Evolutionary conservation across 1,140 invertebrate genomes (phyloP).

Genomic region (Drosophila littoralis): DNA sequence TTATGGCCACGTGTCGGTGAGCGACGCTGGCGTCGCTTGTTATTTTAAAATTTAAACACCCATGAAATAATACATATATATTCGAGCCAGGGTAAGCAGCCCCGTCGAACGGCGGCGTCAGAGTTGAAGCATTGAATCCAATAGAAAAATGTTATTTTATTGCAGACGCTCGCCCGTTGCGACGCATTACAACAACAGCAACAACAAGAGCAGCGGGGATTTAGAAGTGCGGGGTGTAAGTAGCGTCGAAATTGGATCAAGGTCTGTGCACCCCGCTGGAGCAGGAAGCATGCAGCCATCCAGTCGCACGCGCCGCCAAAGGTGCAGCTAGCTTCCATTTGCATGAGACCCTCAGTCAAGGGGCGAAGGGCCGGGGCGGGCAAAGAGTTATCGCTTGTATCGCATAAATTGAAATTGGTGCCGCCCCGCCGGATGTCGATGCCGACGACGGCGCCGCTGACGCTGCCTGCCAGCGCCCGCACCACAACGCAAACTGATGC

Average conservation of each 20-base stretch:
- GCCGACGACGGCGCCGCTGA: background rate
- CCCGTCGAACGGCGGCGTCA: slow-evolving; percentile 18
- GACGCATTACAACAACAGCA: slow-evolving; percentile 30
- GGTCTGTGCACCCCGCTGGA: slow-evolving; percentile 34
- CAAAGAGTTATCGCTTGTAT: slow-evolving; percentile 67
- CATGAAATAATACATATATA: slow-evolving; percentile 82
- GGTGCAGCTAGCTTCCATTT: slow-evolving; percentile 50
- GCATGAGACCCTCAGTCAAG: slow-evolving; percentile 31
- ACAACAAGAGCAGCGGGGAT: slow-evolving; percentile 19
- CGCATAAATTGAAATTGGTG: slow-evolving; percentile 70
- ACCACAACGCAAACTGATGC: slow-evolving; percentile 20
- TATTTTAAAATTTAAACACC: slow-evolving; percentile 83
- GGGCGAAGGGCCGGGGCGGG: background rate
- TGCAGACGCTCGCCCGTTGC: slow-evolving; percentile 60
- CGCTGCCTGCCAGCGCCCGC: background rate
- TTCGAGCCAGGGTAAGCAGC: background rate
- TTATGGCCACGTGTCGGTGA: slow-evolving; percentile 68
- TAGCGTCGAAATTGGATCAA: slow-evolving; percentile 74
- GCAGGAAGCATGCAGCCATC: slow-evolving; percentile 18
- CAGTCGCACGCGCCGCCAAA: slow-evolving; percentile 20
- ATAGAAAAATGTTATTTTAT: slow-evolving; percentile 81
- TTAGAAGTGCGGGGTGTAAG: slow-evolving; percentile 29
- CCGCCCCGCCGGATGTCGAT: slow-evolving; percentile 34
- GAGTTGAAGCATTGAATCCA: slow-evolving; percentile 71
- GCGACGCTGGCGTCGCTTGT: slow-evolving; percentile 64